Conservation (phyloP, 2,888 invertebrate species). For the Hypercompe scribonia region DNA sequence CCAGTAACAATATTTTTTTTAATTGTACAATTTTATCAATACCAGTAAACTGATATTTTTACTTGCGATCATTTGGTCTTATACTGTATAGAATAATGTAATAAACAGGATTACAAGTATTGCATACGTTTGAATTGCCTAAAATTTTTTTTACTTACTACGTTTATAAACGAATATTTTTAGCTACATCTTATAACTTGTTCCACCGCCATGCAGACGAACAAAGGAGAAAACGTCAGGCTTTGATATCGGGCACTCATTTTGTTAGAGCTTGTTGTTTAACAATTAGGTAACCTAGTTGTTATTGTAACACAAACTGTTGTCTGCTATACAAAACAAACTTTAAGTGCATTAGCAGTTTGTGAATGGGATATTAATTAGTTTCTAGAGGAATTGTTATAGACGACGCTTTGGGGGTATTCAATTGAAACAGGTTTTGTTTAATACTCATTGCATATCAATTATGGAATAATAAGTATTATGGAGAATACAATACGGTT, state of each 20-base stretch:
- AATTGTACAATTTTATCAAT: too few species aligned
- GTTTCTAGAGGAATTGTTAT: conserved; percentile 19
- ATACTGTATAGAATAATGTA: too few species aligned
- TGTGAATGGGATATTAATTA: conserved; percentile 33
- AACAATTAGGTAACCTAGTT: conserved; percentile 43
- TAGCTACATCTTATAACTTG: conserved; percentile 20
- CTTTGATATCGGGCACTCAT: conserved; percentile 39
- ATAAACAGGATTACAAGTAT: too few species aligned
- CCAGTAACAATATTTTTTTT: not conserved
- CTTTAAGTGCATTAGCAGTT: conserved; percentile 10
- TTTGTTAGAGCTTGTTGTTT: conserved; percentile 39
- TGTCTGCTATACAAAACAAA: conserved; percentile 36
- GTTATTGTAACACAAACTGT: conserved; percentile 33
- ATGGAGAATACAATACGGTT: not conserved
- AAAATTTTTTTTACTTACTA: too few species aligned
- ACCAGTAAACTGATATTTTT: too few species aligned
- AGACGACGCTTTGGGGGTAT: not conserved
- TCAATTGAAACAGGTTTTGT: not conserved
- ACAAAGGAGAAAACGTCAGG: conserved; percentile 33
- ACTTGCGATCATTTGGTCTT: too few species aligned
- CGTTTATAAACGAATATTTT: too few species aligned
- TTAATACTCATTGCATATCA: not conserved
- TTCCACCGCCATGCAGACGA: conserved; percentile 5
- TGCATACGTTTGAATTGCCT: too few species aligned
- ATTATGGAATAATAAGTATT: not conserved